Percentiles rank a stretch among this genome's conserved stretches.
These are phyloP conservation scores for Varecia variegata DNA, from an alignment of 2,797 vertebrate genomes.

Conservation along the genomic window DNA sequence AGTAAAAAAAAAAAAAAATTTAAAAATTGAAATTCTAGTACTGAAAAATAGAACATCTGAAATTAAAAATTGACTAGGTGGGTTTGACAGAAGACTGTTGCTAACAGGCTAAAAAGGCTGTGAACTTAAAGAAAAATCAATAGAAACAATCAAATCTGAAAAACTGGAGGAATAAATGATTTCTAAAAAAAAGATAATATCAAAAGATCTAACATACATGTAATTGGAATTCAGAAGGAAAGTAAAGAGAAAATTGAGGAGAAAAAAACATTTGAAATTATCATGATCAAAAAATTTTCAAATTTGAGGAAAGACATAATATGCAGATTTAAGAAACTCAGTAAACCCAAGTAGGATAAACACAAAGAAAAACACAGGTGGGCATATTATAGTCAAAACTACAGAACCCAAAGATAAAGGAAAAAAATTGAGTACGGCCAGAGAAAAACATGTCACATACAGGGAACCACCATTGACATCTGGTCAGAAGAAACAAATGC, in stretches of 20 bases:
- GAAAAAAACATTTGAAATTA: background rate
- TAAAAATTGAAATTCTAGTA: background rate
- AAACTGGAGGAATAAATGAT: background rate
- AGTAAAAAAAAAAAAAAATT: background rate
- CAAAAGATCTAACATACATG: background rate
- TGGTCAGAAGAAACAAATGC: background rate
- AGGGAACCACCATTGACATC: background rate
- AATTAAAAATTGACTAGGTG: background rate
- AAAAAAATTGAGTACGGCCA: background rate
- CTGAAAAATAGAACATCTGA: background rate
- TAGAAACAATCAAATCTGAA: background rate
- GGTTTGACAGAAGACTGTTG: background rate
- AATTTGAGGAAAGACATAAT: background rate
- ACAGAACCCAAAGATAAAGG: background rate
- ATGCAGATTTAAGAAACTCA: background rate
- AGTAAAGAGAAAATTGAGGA: background rate
- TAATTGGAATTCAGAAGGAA: background rate
- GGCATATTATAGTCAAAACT: background rate
- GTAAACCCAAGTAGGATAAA: background rate
- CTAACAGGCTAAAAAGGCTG: background rate
- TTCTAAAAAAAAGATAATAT: background rate
- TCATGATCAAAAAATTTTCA: background rate
- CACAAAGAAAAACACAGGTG: background rate
- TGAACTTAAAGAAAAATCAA: background rate
- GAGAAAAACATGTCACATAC: background rate